Evolutionary conservation across 2,797 vertebrate species (phyloP), one percentile per base, ranked within the genome.

Genomic region (Ambastaia sidthimunki): DNA sequence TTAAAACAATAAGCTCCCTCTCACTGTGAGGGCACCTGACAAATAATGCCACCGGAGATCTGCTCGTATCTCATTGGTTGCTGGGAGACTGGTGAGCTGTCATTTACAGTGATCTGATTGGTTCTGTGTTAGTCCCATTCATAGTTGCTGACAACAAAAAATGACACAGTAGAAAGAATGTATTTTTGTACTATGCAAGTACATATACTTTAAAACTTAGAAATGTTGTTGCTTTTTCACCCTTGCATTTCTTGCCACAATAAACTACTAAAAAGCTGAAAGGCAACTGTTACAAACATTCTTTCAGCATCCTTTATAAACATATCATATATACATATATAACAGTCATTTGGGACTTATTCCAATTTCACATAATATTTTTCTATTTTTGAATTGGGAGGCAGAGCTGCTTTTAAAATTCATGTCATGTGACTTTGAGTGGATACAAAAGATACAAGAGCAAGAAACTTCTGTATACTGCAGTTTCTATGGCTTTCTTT

Each of bases 1-100:
- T 88, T 89, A 87, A 88, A 90, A 90, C 89, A 91, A 93, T 86
- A 84, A 88, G 80, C 85, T 77, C 68, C 74, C 85, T 78, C 82
- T 63, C 25, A 50, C 66, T 80, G 78, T 79, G 71, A 71, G 59
- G n/a, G 48, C 37, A 69, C 62, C 77, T 76, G 60, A 80, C 72
- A 74, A 57, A 68, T 23, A 66, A 79, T 71, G 66, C 68, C 78
- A 71, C 70, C 21, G 48, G 23, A 68, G 52, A 1, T 7, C 76
- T 54, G 80, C 71, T 76, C 78, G 65, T 83, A 34, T 81, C 78
- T 75, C 83, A 89, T 91, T 91, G 90, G 90, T 80, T 85, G 47
- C 23, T 28, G 37, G 81, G 70, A 31, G 19, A 13, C 78, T 62
- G 59, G 63, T 71, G 41, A 78, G 63, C 57, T 74, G 63, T 74